These are phyloP conservation scores for Dascyllus trimaculatus DNA, from an alignment of 2,113 vertebrate species.

Conservation along the genomic window DNA sequence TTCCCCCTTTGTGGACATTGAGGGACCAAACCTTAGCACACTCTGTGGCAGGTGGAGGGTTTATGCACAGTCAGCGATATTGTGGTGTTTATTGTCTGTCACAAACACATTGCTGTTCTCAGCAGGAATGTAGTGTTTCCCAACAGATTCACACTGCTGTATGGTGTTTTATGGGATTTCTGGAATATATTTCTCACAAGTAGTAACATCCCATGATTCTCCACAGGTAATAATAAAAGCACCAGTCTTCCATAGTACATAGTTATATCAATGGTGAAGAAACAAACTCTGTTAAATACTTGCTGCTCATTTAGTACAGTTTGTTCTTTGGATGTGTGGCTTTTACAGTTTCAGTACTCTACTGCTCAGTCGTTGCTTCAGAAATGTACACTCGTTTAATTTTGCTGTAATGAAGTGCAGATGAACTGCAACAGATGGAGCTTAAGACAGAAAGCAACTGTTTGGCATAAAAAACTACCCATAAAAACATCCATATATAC, in stretches of 20 bases:
- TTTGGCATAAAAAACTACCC: not conserved
- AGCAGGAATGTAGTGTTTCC: constrained; percentile 36
- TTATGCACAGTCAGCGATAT: constrained; percentile 51
- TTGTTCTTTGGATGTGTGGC: not conserved
- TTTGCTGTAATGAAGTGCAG: constrained; percentile 2
- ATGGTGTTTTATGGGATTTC: constrained; percentile 18
- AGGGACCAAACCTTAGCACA: constrained; percentile 8
- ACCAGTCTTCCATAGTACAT: not conserved
- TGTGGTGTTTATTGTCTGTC: constrained; percentile 48
- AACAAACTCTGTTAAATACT: not conserved
- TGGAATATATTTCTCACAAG: not conserved
- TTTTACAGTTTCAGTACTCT: not conserved
- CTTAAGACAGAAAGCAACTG: constrained; percentile 20
- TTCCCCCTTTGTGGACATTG: not conserved
- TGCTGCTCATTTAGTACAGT: not conserved
- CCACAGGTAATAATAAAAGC: not conserved
- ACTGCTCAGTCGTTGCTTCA: not conserved
- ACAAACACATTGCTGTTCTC: constrained; percentile 53
- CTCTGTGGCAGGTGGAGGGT: constrained; percentile 40
- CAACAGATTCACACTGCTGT: constrained; percentile 34
- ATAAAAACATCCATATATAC: not conserved
- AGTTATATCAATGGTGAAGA: not conserved
- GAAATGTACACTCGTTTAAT: constrained; percentile 1
- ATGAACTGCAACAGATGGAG: constrained; percentile 17
- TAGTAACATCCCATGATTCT: not conserved